Evolutionary conservation across 2,888 invertebrate genomes (phyloP), one percentile per base, ranked within the genome.

Genomic region (Orthonychiurus folsomi): DNA sequence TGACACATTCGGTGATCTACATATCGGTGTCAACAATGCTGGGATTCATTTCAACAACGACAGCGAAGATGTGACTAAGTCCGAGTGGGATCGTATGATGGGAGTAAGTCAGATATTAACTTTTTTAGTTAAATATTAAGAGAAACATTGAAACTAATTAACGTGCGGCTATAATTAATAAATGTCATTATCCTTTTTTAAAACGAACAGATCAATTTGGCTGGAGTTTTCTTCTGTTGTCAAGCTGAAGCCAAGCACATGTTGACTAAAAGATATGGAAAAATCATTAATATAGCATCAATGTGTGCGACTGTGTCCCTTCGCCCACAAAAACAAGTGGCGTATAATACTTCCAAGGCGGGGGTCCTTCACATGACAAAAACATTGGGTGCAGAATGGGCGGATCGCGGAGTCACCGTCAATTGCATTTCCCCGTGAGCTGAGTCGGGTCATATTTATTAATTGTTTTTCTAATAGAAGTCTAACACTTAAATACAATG

Each of bases 221-320:
- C 61, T 26, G 73, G 71, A 54, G 71, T 71, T 21, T 71, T 70
- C 62, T 73, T 65, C 60, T 73, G 71, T 58, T 72, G 72, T 60
- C 72, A 72, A 63, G 71, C 72, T 26, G 71, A 72, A 57, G 71
- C 66, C 18, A 65, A 68, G 56, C 69, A 68, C 65, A 72, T 72
- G 72, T 50, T 72, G 61, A 71, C 68, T 55, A 70, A 71, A 58
- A 69, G 71, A 5, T 62, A 67, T 37, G 72, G 72, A 27, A 69
- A 64, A 47, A 70, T 72, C 50, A 72, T 72, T 50, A 72, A 72
- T 62, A 72, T 70, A 1, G 72, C 71, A 1, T 72, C 71, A 15
- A 70, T 71, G 69, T 66, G 65, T 15, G 70, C 26, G 24, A 60
- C 66, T 21, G 68, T 72, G 50, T 69, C 69, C 53, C 69, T 67